Conservation (phyloP, 2,113 vertebrate genomes). For the Felis chaus region DNA sequence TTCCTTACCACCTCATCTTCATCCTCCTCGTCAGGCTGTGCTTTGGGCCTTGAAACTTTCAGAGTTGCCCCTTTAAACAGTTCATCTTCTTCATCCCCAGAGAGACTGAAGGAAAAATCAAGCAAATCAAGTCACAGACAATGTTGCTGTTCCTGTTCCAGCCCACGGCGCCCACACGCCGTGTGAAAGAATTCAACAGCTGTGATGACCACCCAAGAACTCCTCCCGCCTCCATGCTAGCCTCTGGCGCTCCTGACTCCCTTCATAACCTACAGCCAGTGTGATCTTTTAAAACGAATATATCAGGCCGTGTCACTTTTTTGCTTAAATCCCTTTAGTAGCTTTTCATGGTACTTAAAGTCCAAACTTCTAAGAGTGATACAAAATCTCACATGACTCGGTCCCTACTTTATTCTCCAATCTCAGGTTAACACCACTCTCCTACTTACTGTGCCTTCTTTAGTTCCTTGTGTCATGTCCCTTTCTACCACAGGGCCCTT, state of each 20-base stretch:
- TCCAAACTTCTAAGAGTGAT: not conserved
- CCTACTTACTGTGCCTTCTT: not conserved
- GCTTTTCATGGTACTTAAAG: not conserved
- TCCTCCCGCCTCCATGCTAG: not conserved
- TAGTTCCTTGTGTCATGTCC: not conserved
- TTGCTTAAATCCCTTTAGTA: not conserved
- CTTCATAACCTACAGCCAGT: not conserved
- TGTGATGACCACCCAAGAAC: not conserved
- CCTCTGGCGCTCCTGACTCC: not conserved
- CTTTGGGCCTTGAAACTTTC: conserved; percentile 66
- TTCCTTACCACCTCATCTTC: conserved; percentile 95
- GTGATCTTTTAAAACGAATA: not conserved
- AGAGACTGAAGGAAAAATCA: conserved; percentile 75
- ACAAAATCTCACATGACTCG: not conserved
- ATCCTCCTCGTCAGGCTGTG: conserved; percentile 89
- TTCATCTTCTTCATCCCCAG: conserved; percentile 76
- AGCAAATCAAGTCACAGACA: conserved; percentile 40
- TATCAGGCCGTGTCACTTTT: not conserved
- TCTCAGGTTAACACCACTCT: not conserved
- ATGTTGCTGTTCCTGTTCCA: not conserved
- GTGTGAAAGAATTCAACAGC: not conserved
- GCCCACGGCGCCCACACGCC: not conserved
- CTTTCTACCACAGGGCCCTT: not conserved
- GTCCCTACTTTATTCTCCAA: not conserved
- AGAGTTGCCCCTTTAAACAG: conserved; percentile 79